Conservation (phyloP, 2,888 invertebrate genomes). For the Meloe dianella region DNA sequence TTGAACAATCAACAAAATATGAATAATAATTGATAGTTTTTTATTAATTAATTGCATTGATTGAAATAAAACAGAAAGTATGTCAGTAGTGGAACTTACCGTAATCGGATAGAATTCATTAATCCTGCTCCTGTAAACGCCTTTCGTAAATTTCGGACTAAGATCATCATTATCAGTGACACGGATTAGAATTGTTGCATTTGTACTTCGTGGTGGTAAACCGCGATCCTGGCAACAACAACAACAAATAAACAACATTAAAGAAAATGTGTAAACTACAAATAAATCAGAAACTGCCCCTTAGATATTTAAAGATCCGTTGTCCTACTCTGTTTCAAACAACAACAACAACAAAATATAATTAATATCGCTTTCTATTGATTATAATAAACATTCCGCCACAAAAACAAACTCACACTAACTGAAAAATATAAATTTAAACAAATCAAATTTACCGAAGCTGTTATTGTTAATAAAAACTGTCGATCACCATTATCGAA, state of each 20-base stretch:
- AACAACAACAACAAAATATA: conserved; percentile 27
- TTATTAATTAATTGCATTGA: too few relatives aligned
- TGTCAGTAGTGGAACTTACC: conserved; percentile 63
- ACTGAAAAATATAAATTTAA: too few relatives aligned
- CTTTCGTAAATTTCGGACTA: conserved; percentile 80
- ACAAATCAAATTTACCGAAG: too few relatives aligned
- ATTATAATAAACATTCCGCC: background rate
- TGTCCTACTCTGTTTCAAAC: too few relatives aligned
- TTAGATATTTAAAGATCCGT: too few relatives aligned
- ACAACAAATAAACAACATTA: background rate
- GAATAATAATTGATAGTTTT: too few relatives aligned
- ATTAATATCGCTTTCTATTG: background rate
- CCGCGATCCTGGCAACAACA: conserved; percentile 75
- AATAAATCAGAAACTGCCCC: too few relatives aligned
- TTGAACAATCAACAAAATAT: too few relatives aligned
- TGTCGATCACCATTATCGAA: conserved; percentile 81
- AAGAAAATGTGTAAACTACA: too few relatives aligned
- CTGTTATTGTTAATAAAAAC: conserved; percentile 75
- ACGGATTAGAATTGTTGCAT: conserved; percentile 73
- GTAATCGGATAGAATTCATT: conserved; percentile 83
- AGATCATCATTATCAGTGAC: conserved; percentile 80
- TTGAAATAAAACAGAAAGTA: too few relatives aligned
- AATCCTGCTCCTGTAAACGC: conserved; percentile 79
- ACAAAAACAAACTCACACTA: conserved; percentile 43
- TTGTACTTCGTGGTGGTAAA: conserved; percentile 74